Evolutionary conservation across 2,797 vertebrate genomes (phyloP), one percentile per base, ranked within the genome.

Genomic region (Coregonus suidteri): DNA sequence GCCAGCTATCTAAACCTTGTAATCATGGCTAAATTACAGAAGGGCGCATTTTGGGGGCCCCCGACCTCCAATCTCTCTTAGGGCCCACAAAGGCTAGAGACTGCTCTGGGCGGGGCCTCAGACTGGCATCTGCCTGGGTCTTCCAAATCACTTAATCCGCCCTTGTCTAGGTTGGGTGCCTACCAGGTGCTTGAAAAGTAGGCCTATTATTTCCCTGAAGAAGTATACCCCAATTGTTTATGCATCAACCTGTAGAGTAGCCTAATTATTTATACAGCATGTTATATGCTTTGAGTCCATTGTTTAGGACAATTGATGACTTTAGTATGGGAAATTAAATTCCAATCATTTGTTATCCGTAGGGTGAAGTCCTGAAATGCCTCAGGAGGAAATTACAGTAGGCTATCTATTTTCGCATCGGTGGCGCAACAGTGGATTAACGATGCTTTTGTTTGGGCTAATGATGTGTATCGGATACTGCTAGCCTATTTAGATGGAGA

Each of bases 371-470:
- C 18, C 54, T 77, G 76, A 77, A 75, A 53, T 65, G 54, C 72
- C 67, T 71, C 7, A 41, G 20, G 34, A 70, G 47, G 4, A 41
- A 53, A 76, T 76, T 74, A 78, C 82, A 47, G 65, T 53, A 13
- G 41, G 41, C 41, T 47, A 47, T 74, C 75, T 76, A 75, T 83
- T 75, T 81, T 76, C 82, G 62, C 41, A 18, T 69, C 31, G 52
- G 69, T 41, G 53, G 76, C 5, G 2, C 56, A 20, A 70, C n/a
- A 71, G 13, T 41, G 71, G 64, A 77, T 78, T 72, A 65, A 62
- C 68, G 53, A 30, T 82, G 66, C 69, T 70, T 77, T 79, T 71
- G 53, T 77, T 75, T n/a, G 64, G 64, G 35, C 56, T 75, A 70
- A 76, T 77, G 66, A 71, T 71, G 59, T 51, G 66, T 34, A 30